Evolutionary conservation across 2,888 invertebrate species (phyloP), one percentile per base, ranked within the genome.

Genomic region (Eristalinus aeneus): DNA sequence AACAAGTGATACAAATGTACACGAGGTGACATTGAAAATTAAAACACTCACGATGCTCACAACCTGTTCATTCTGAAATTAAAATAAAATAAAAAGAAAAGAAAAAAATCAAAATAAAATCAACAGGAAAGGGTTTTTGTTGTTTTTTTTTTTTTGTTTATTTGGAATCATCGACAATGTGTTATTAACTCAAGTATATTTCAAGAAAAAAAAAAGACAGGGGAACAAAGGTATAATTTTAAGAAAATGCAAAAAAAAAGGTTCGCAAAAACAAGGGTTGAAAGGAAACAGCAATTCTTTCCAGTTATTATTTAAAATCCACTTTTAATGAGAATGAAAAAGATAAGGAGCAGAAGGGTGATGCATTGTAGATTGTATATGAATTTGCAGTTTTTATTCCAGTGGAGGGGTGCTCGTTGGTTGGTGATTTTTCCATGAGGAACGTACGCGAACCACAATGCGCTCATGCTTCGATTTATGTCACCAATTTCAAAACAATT

Each of bases 21-120:
- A 58, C 46, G 60, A 64, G 74, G 69, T 78, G 34, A 78, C 82
- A 71, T 74, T 71, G 39, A 78, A 74, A 74, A 67, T 77, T 34
- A 77, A 67, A 88, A 89, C 90, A 92, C 92, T 92, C 92, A 92
- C 92, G 89, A 92, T 92, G 92, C 91, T 92, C 90, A 91, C 92
- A 91, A 92, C 92, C 92, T 92, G 87, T 90, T 91, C 92, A 90
- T 91, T 92, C 92, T 92, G 92, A 91, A 92, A 91, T 90, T 90
- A 89, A 90, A 90, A 78, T 90, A 89, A 90, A 89, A 89, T 88
- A 88, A 89, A 88, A 89, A 89, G 87, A 88, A 89, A 87, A 79
- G 89, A 87, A 89, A 89, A 79, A 89, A 89, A 89, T 88, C 69
- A 89, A 87, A 76, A 72, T 11, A 83, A 72, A 79, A 88, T 88